Evolutionary conservation across 2,888 invertebrate genomes (phyloP), one percentile per base, ranked within the genome.

Genomic region (Cinara cedri): DNA sequence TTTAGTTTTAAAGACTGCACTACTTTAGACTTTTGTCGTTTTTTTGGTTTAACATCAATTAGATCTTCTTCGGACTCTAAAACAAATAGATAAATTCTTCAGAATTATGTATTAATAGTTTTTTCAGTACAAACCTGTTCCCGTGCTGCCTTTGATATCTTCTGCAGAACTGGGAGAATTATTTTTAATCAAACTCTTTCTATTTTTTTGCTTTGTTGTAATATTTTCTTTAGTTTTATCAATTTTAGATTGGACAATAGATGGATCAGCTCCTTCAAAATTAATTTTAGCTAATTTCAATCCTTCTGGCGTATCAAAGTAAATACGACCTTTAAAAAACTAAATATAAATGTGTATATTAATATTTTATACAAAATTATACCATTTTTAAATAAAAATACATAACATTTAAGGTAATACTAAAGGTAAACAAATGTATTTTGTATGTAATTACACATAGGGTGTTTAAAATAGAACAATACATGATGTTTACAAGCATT

Each of bases 261-360:
- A 85, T 63, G 86, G 85, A 3, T 87, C 86, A 75, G 85, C 86
- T 49, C 87, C 87, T 62, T 87, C 86, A 83, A 89, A 89, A 21
- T 87, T 88, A 74, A 93, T 89, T 83, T 89, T 89, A 0, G 91
- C 92, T 13, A 91, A 89, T 65, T 91, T 88, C 76, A 92, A 85
- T 70, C 90, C 88, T 84, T 91, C 89, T 0, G 91, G 91, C 75
- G 91, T 90, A 86, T 92, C 92, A 1, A 93, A 87, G 84, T 90
- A 93, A 16, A 93, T 90, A 83, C 90, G 89, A 1, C 93, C 93
- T 85, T 93, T 92, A 24, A 93, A 88, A 85, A 92, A 93, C 93
- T 93, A 86, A 34, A 88, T 88, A 83, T 76, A 86, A 83, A 83
- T 80, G 34, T 34, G 13, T 70, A 19, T 54, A 54, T 54, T 19